Evolutionary conservation across 2,888 invertebrate species (phyloP).

Genomic region (Colletes collaris): DNA sequence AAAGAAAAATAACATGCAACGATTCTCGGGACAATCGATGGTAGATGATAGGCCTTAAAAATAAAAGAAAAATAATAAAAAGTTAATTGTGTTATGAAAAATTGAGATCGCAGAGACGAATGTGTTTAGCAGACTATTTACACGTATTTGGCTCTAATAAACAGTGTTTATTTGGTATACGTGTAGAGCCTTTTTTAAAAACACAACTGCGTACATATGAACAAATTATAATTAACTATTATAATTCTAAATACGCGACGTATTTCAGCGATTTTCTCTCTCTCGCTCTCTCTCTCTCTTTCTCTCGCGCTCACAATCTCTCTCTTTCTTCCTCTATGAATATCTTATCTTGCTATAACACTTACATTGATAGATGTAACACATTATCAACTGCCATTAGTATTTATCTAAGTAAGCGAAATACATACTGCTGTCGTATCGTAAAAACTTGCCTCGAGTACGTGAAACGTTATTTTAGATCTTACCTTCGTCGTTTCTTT

Average conservation of each 20-base stretch:
- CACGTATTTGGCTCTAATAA: conserved; percentile 50
- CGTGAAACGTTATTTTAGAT: conserved; percentile 27
- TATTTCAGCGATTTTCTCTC: conserved; percentile 40
- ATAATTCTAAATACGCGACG: conserved; percentile 43
- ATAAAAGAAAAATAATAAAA: not conserved
- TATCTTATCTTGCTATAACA: conserved; percentile 39
- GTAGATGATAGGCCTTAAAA: not conserved
- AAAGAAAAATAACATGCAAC: not conserved
- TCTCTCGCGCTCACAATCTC: not conserved
- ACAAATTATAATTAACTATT: conserved; percentile 44
- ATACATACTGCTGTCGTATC: conserved; percentile 26
- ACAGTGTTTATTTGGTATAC: conserved; percentile 53
- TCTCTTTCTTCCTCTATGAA: conserved; percentile 21
- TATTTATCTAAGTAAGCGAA: conserved; percentile 43
- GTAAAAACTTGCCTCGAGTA: conserved; percentile 36
- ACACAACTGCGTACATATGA: conserved; percentile 51
- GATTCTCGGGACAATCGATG: conserved; percentile 2
- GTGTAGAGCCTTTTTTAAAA: conserved; percentile 52
- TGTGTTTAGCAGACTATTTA: conserved; percentile 24
- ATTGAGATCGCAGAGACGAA: conserved; percentile 7
- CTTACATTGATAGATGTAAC: conserved; percentile 48
- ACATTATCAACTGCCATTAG: conserved; percentile 52
- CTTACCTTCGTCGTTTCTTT: conserved; percentile 28
- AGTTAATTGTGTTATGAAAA: conserved; percentile 10
- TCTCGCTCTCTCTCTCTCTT: conserved; percentile 8